A percentile compares a stretch with the other conserved stretches of the same genome.
phyloP scores from a whole-genome alignment of 2,888 invertebrate genomes.

The Netelia fuscicornis region DNA sequence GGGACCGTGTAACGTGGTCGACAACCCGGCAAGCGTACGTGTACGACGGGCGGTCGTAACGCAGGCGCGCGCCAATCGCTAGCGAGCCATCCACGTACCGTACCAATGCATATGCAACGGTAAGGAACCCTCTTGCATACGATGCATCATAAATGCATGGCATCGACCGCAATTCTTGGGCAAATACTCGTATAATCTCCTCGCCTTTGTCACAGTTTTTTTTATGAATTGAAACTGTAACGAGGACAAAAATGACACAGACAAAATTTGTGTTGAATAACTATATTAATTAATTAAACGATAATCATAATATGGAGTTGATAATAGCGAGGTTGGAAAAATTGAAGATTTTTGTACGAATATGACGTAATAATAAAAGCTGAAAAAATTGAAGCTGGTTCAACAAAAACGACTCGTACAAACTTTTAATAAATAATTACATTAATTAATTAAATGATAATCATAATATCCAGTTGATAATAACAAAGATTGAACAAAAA shows the following conservation, averaged over 20 bases:
- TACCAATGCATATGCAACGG: neutral
- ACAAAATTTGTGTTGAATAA: too few species aligned
- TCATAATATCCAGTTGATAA: too few species aligned
- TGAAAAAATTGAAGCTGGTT: too few species aligned
- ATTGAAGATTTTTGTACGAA: too few species aligned
- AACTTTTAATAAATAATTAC: too few species aligned
- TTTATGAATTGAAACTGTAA: neutral
- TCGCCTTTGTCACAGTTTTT: neutral
- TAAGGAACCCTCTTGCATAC: neutral
- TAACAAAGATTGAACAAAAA: too few species aligned
- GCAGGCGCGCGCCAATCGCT: slow-evolving; percentile 19
- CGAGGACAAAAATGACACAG: neutral
- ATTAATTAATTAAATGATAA: too few species aligned
- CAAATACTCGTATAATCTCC: neutral
- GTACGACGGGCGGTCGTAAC: slow-evolving; percentile 36
- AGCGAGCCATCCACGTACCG: neutral
- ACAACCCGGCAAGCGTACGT: slow-evolving; percentile 32
- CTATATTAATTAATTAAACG: too few species aligned
- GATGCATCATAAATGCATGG: slow-evolving; percentile 14
- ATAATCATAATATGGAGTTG: too few species aligned
- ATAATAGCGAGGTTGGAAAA: too few species aligned
- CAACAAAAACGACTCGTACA: too few species aligned
- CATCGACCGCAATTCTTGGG: slow-evolving; percentile 18
- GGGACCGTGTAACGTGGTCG: neutral
- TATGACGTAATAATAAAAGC: too few species aligned